phyloP scores from a whole-genome alignment of 2,888 invertebrate genomes.

The Meteorus colon region DNA sequence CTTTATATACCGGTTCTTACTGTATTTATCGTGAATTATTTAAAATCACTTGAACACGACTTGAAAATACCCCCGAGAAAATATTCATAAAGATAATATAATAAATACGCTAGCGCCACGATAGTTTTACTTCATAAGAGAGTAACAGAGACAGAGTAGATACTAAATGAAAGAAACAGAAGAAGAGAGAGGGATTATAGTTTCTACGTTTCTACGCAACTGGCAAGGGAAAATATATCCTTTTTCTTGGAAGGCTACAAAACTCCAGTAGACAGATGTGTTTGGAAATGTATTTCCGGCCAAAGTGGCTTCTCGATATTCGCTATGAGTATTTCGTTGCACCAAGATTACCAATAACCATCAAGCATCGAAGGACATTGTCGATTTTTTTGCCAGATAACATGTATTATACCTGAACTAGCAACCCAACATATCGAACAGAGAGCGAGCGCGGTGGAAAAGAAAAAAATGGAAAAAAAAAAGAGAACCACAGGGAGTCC shows the following conservation, averaged over 20 bases:
- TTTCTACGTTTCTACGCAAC: slow-evolving; percentile 1
- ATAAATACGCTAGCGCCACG: slow-evolving; percentile 14
- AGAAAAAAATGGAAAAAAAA: slow-evolving; percentile 24
- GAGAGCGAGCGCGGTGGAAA: slow-evolving; percentile 32
- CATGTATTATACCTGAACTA: slow-evolving; percentile 48
- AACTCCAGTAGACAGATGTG: slow-evolving; percentile 37
- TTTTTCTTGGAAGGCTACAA: slow-evolving; percentile 26
- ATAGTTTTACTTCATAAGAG: neutral
- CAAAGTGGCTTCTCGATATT: slow-evolving; percentile 27
- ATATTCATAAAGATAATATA: neutral
- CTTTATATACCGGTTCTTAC: neutral
- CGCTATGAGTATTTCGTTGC: slow-evolving; percentile 27
- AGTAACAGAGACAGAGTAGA: neutral
- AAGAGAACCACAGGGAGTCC: slow-evolving; percentile 35
- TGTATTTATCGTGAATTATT: slow-evolving; percentile 43
- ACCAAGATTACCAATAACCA: slow-evolving; percentile 49
- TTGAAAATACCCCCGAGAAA: slow-evolving; percentile 18
- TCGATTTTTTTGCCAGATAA: slow-evolving; percentile 54
- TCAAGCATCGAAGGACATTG: slow-evolving; percentile 43
- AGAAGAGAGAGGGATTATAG: neutral
- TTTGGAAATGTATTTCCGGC: slow-evolving; percentile 39
- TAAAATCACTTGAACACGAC: slow-evolving; percentile 42
- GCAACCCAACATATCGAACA: slow-evolving; percentile 25
- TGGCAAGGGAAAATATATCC: slow-evolving; percentile 13
- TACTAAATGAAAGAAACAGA: no score